Base-by-base conservation (phyloP, 2,797 vertebrate genomes). In the Myotis daubentonii region DNA sequence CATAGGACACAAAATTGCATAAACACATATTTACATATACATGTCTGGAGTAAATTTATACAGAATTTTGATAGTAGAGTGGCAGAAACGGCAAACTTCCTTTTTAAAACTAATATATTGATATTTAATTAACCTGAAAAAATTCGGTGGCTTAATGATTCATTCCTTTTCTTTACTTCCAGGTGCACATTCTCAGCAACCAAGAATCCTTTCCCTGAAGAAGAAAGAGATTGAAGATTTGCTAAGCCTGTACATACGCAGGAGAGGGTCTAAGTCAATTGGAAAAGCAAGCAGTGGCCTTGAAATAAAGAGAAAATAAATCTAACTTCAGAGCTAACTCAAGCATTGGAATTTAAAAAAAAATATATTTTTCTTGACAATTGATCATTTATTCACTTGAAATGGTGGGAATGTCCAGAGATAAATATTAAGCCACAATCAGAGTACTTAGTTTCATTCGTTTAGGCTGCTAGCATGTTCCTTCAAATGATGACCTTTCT, bases 161-260 rank as follows among this genome's bases (percentile, higher is more conserved):
- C 83, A n/a, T 87, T 93, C 17, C 10, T 74, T 85, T 92, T 95
- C 44, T 97, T 74, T 96, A 28, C 33, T 96, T 97, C 81, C 97
- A 99, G 99, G 98, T 95, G 96, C 94, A 41, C 98, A 98, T 96
- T 97, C 98, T 96, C 98, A 98, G 94, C 98, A 97, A 87, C 98
- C 98, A 93, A 98, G 97, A 96, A 95, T 47, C 0, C 94, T 98
- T 94, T 93, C 96, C 95, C 95, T 97, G 87, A 98, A 98, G 97
- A 98, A 98, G 97, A 98, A 98, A 95, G 96, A 97, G n/a, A 98
- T 98, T 83, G 97, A 97, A 97, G 97, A 98, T 36, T 97, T 98
- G 98, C 98, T 98, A 97, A 98, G 96, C 85, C 97, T 98, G 94
- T 96, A 98, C 57, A 85, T 98, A 87, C 98, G 95, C 94, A 98